These are phyloP conservation scores for Prionchulus punctatus DNA, from an alignment of 2,888 invertebrate species.

Conservation along the genomic window DNA sequence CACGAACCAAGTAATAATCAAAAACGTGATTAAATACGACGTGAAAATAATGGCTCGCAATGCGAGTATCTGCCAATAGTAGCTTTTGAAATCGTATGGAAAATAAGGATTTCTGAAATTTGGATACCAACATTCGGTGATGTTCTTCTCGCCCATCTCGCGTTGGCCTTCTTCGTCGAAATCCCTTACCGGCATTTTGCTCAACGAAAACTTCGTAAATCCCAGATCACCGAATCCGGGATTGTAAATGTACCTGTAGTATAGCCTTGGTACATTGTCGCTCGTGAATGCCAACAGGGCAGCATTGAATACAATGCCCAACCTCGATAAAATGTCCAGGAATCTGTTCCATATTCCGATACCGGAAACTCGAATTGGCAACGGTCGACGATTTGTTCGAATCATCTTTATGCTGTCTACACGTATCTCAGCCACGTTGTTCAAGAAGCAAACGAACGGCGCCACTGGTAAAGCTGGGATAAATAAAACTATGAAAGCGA, in stretches of 20 bases:
- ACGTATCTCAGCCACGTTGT: not conserved
- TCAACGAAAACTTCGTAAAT: constrained; percentile 1
- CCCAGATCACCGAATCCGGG: not conserved
- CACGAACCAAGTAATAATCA: too few relatives aligned
- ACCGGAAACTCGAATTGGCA: constrained; percentile 10
- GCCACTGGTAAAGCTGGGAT: not conserved
- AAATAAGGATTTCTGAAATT: too few relatives aligned
- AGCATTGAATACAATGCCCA: constrained; percentile 1
- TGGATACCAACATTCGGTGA: too few relatives aligned
- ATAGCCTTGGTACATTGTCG: not conserved
- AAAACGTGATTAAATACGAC: too few relatives aligned
- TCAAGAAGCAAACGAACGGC: not conserved
- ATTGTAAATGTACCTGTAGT: not conserved
- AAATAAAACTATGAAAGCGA: not conserved
- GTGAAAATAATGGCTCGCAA: too few relatives aligned
- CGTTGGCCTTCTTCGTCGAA: too few relatives aligned
- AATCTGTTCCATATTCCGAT: constrained; percentile 1
- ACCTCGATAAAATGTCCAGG: not conserved
- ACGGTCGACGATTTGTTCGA: constrained; percentile 50
- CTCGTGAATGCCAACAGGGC: constrained; percentile 2
- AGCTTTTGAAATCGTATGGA: too few relatives aligned
- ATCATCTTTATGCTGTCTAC: not conserved
- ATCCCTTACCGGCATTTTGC: too few relatives aligned
- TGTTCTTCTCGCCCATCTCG: too few relatives aligned
- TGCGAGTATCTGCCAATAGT: too few relatives aligned